phyloP scores from a whole-genome alignment of 2,797 vertebrate species.

The Scyliorhinus canicula region DNA sequence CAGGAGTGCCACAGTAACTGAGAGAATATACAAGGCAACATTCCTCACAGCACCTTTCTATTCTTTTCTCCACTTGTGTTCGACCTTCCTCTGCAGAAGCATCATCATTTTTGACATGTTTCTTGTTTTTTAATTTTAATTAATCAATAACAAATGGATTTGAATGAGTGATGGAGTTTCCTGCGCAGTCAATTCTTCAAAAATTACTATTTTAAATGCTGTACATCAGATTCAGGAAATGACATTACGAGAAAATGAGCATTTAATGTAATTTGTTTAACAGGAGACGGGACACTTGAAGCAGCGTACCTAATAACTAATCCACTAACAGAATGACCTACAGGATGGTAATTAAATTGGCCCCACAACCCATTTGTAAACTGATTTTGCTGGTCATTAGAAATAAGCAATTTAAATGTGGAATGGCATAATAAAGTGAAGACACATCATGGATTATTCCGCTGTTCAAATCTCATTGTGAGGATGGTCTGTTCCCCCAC shows the following conservation, averaged over 20 bases:
- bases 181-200: neutral
- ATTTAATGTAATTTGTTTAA: neutral
- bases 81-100: neutral
- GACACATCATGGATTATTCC: neutral
- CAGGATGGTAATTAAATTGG: neutral
- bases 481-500: neutral
- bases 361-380: neutral
- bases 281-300: neutral
- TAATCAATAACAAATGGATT: neutral
- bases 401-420: neutral
- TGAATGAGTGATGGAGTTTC: neutral
- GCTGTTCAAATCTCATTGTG: neutral
- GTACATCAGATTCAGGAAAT: neutral
- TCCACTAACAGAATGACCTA: neutral
- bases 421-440: neutral
- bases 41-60: neutral
- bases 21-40: neutral
- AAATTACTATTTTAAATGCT: neutral
- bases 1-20: too few relatives aligned
- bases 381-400: neutral
- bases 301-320: neutral
- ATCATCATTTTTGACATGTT: neutral
- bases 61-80: neutral
- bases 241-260: neutral
- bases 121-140: neutral